Evolutionary conservation across 2,888 invertebrate genomes (phyloP), one percentile per base, ranked within the genome.

Genomic region (Chalcosyrphus nemorum): DNA sequence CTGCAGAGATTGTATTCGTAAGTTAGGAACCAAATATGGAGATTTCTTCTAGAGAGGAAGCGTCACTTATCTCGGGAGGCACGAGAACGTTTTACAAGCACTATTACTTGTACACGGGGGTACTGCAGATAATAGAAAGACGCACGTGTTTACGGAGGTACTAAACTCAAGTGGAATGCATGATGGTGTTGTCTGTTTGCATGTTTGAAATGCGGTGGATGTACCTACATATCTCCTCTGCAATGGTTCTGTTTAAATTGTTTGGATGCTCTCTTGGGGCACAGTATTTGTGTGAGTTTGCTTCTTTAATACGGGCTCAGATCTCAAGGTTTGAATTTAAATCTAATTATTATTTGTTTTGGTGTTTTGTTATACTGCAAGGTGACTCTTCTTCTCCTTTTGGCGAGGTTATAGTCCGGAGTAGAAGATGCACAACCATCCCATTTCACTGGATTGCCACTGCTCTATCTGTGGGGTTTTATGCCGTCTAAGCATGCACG

Each of bases 101-200:
- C 27, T 5, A 29, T 11, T 41, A 13, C 52, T 47, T 29, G n/a
- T n/a, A n/a, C n/a, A n/a, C n/a, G n/a, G 15, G 29, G 52, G 59
- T 24, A 70, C 38, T 45, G 47, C 19, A 59, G 66, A 65, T 65
- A 75, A 75, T 65, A 47, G 15, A 61, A 52, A 32, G 38, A 77
- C 9, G 52, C 68, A 71, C 61, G 70, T 77, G 77, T 70, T 21
- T 15, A 52, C 52, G 41, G 47, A 65, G 27, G 56, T 54, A n/a
- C n/a, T n/a, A 32, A 9, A 17, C 11, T 17, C 35, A 19, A 57
- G 61, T 61, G 43, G 43, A 38, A 57, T 24, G 15, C 17, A 19
- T 15, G 4, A 61, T 29, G 29, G 43, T 19, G n/a, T 2, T 45
- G 7, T 45, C n/a, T 27, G 21, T 24, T 9, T 27, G 27, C 13